Conservation (phyloP, 1,140 invertebrate genomes). For the Papilio glaucus region DNA sequence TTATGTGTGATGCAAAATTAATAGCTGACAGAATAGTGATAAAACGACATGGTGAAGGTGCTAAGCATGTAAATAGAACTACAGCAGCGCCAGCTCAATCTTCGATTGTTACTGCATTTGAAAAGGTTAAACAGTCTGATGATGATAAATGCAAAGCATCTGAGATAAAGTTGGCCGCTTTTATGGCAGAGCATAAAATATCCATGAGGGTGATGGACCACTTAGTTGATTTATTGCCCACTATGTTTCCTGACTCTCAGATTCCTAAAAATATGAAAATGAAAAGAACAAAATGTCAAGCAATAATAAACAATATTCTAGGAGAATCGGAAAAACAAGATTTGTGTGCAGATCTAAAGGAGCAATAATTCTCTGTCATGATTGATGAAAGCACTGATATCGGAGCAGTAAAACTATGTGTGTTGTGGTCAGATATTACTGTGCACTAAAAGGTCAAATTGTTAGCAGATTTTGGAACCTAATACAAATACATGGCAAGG, state of each 20-base stretch:
- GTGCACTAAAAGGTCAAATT: too few relatives aligned
- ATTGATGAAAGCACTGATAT: too few relatives aligned
- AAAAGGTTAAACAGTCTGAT: slow-evolving; percentile 15
- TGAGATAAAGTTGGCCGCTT: slow-evolving; percentile 29
- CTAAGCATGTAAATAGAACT: slow-evolving; percentile 4
- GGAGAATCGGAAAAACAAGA: too few relatives aligned
- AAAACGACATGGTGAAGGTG: slow-evolving; percentile 20
- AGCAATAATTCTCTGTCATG: too few relatives aligned
- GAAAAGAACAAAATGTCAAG: too few relatives aligned
- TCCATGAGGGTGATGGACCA: slow-evolving; percentile 33
- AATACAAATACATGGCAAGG: too few relatives aligned
- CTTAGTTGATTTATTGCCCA: slow-evolving; percentile 25
- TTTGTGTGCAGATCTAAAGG: too few relatives aligned
- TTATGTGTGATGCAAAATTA: not conserved
- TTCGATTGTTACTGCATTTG: slow-evolving; percentile 21
- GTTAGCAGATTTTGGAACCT: too few relatives aligned
- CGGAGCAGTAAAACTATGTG: too few relatives aligned
- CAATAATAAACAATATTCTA: too few relatives aligned
- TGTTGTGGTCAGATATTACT: too few relatives aligned
- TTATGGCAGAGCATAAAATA: slow-evolving; percentile 39
- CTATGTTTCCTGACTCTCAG: slow-evolving; percentile 15
- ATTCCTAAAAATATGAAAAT: too few relatives aligned
- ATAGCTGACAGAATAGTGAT: slow-evolving; percentile 1
- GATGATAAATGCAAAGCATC: slow-evolving; percentile 12
- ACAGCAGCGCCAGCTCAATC: slow-evolving; percentile 4